Percentiles rank a stretch among this genome's conserved stretches.
These are phyloP conservation scores for Tipula lateralis DNA, from an alignment of 2,888 invertebrate species.

Conservation along the genomic window DNA sequence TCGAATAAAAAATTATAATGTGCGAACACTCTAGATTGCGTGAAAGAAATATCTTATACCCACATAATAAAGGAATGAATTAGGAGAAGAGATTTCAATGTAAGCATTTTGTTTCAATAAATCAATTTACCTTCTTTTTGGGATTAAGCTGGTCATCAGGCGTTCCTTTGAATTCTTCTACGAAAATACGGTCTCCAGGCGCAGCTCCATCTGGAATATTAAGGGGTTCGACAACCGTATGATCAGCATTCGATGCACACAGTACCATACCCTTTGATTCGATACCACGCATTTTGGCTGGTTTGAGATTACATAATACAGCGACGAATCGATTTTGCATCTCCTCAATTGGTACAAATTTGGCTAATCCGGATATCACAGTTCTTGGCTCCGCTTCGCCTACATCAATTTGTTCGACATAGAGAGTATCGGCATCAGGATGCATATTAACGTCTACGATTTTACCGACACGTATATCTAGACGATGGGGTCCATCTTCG, in stretches of 20 bases:
- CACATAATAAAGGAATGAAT: neutral
- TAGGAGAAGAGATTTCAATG: too few relatives aligned
- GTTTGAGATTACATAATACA: slow-evolving; percentile 92
- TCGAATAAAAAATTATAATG: neutral
- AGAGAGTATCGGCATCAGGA: slow-evolving; percentile 87
- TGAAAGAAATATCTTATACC: neutral
- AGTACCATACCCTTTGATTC: slow-evolving; percentile 91
- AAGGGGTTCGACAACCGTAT: slow-evolving; percentile 80
- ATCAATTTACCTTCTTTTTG: slow-evolving; percentile 74
- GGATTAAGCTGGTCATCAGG: slow-evolving; percentile 87
- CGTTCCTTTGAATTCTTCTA: slow-evolving; percentile 77
- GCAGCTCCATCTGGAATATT: slow-evolving; percentile 67
- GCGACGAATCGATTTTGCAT: slow-evolving; percentile 86
- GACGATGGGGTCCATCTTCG: slow-evolving; percentile 65
- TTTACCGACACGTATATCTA: slow-evolving; percentile 85
- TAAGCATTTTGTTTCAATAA: neutral
- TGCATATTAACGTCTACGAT: slow-evolving; percentile 78
- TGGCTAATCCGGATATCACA: slow-evolving; percentile 85
- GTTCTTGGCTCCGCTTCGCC: slow-evolving; percentile 70
- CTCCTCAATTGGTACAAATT: slow-evolving; percentile 83
- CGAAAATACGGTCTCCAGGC: slow-evolving; percentile 77
- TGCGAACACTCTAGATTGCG: neutral
- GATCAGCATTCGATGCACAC: slow-evolving; percentile 77
- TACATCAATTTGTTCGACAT: slow-evolving; percentile 87
- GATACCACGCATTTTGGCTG: slow-evolving; percentile 92